These are phyloP conservation scores for Atethmia centrago DNA, from an alignment of 2,888 invertebrate species.

Conservation along the genomic window DNA sequence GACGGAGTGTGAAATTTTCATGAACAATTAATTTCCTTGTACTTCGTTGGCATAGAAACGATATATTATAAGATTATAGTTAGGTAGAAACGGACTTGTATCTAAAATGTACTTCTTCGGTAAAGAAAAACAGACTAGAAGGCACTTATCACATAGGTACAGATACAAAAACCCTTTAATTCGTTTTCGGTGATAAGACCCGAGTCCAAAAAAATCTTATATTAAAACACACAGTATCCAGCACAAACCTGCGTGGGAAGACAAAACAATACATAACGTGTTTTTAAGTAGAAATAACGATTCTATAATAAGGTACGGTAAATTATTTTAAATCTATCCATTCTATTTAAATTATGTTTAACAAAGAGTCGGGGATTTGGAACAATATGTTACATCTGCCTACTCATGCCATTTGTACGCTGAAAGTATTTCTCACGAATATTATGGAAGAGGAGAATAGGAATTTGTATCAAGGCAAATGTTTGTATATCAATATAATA, in stretches of 20 bases:
- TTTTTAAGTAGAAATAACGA: slow-evolving; percentile 34
- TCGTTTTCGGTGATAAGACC: neutral
- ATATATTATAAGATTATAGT: too few relatives aligned
- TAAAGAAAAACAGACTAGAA: neutral
- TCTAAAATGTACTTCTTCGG: neutral
- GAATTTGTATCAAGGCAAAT: slow-evolving; percentile 13
- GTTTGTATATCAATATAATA: slow-evolving; percentile 26
- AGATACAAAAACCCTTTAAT: neutral
- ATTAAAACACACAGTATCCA: neutral
- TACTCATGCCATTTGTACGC: slow-evolving; percentile 24
- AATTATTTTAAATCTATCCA: slow-evolving; percentile 35
- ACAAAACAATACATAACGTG: slow-evolving; percentile 4
- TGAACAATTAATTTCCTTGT: neutral
- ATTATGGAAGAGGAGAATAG: neutral
- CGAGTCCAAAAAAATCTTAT: neutral
- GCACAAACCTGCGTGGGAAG: slow-evolving; percentile 11
- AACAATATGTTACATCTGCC: slow-evolving; percentile 17
- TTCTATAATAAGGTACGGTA: slow-evolving; percentile 22
- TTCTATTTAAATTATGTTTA: slow-evolving; percentile 31
- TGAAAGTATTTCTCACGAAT: slow-evolving; percentile 25
- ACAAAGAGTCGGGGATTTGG: slow-evolving; percentile 22
- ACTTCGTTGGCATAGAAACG: neutral
- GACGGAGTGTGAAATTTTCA: neutral
- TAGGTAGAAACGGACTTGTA: neutral
- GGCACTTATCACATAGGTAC: neutral